Percentiles rank a stretch among this genome's conserved stretches.
Evolutionary conservation across 2,797 vertebrate species (phyloP).

Genomic region (Acestrorhynchus altus): DNA sequence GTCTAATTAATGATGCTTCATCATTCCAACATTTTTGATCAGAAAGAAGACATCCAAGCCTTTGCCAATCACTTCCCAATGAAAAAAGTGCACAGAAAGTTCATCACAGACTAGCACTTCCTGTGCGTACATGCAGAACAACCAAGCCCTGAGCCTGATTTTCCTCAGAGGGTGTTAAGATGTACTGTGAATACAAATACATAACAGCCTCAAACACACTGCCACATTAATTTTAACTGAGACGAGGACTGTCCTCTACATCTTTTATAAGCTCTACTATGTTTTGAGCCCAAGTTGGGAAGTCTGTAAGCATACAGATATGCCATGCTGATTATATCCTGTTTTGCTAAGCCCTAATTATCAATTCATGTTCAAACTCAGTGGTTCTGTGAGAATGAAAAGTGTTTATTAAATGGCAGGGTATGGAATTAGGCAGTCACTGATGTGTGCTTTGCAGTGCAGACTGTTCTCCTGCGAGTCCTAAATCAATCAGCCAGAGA

Average conservation of each 20-base stretch:
- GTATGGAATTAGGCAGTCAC: slow-evolving; percentile 11
- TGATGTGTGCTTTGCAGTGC: slow-evolving; percentile 3
- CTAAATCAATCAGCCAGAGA: slow-evolving; percentile 25
- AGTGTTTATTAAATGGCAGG: background rate
- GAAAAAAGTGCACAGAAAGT: background rate
- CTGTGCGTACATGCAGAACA: background rate
- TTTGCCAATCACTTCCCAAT: background rate
- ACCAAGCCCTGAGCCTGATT: background rate
- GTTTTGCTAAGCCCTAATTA: slow-evolving; percentile 11
- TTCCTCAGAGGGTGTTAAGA: background rate
- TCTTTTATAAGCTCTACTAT: background rate
- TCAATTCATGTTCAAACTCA: background rate
- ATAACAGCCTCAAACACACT: background rate
- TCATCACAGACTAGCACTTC: background rate
- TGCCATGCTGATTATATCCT: background rate
- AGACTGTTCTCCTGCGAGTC: slow-evolving; percentile 8
- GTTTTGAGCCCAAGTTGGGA: background rate
- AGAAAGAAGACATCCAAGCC: background rate
- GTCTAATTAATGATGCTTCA: no score
- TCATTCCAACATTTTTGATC: no score
- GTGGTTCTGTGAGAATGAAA: background rate
- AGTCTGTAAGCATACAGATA: background rate
- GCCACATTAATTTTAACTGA: background rate
- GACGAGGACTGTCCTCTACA: background rate
- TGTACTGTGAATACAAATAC: background rate